Evolutionary conservation across 1,140 invertebrate genomes (phyloP).

Genomic region (Mactra quadrangularis): DNA sequence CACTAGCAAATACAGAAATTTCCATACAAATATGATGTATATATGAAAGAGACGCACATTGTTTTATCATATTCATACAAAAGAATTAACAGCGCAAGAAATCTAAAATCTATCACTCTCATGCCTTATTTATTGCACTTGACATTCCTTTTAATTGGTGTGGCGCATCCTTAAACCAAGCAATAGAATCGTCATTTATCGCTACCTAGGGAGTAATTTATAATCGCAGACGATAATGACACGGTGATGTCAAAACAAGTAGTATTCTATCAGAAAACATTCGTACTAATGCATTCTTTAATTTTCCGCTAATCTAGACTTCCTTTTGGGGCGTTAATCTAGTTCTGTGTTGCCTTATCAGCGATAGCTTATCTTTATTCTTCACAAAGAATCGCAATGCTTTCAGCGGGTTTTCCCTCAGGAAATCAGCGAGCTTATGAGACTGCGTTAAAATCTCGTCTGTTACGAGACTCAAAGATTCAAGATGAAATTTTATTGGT

Average conservation of each 20-base stretch:
- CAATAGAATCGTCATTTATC: constrained; percentile 31
- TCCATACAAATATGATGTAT: too few relatives aligned
- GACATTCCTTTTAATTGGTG: constrained; percentile 7
- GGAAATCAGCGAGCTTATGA: constrained; percentile 63
- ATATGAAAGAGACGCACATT: too few relatives aligned
- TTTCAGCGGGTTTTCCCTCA: constrained; percentile 59
- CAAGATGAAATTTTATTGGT: constrained; percentile 61
- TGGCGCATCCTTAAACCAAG: constrained; percentile 19
- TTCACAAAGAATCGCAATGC: constrained; percentile 63
- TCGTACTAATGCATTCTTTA: constrained; percentile 63
- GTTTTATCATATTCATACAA: too few relatives aligned
- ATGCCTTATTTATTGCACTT: neutral
- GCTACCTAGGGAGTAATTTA: constrained; percentile 38
- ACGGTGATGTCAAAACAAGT: constrained; percentile 45
- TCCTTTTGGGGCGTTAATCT: constrained; percentile 60
- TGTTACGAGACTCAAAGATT: constrained; percentile 57
- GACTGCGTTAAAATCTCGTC: constrained; percentile 54
- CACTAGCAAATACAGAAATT: too few relatives aligned
- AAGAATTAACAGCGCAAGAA: too few relatives aligned
- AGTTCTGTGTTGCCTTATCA: constrained; percentile 51
- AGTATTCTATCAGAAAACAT: constrained; percentile 35
- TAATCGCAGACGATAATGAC: constrained; percentile 45
- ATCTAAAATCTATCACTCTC: too few relatives aligned
- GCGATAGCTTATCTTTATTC: constrained; percentile 60
- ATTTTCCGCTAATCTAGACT: constrained; percentile 61